A percentile compares a stretch with the other conserved stretches of the same genome.
Conservation (phyloP, 2,888 invertebrate species). For the Rhaphigaster nebulosa region DNA sequence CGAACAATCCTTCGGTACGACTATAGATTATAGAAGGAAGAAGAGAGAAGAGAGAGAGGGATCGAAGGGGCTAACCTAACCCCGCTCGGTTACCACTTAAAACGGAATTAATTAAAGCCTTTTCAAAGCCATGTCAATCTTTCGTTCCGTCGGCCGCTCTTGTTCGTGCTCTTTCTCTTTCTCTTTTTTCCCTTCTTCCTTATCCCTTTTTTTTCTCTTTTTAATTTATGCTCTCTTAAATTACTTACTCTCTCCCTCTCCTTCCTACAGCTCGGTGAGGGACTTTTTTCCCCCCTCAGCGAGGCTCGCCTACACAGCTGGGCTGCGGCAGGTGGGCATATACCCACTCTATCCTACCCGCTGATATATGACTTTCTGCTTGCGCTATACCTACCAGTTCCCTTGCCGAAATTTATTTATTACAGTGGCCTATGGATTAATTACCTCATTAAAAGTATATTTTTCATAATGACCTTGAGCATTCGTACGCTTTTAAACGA, state of each 20-base stretch:
- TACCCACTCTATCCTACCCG: conserved; percentile 8
- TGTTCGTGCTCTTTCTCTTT: conserved; percentile 40
- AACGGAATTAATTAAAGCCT: conserved; percentile 58
- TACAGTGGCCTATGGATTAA: conserved; percentile 24
- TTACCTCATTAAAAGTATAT: conserved; percentile 8
- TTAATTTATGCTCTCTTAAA: conserved; percentile 47
- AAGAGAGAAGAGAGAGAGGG: background rate
- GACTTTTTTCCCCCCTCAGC: background rate
- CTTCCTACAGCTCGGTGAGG: background rate
- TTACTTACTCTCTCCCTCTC: conserved; percentile 28
- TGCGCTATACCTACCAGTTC: background rate
- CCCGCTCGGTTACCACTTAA: conserved; percentile 39
- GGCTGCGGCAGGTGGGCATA: conserved; percentile 12
- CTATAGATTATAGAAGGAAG: background rate
- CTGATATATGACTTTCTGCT: conserved; percentile 2
- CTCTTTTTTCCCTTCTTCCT: conserved; percentile 25
- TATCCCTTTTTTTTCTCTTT: conserved; percentile 27
- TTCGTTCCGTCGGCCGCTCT: background rate
- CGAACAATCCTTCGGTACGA: background rate
- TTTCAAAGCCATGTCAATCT: conserved; percentile 57
- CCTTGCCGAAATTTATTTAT: conserved; percentile 34
- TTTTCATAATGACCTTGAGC: background rate
- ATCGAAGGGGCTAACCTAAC: no score
- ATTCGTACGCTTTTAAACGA: background rate
- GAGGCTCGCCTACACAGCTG: conserved; percentile 10